These are phyloP conservation scores for Asteroscopus sphinx DNA, from an alignment of 2,888 invertebrate species.

Conservation along the genomic window DNA sequence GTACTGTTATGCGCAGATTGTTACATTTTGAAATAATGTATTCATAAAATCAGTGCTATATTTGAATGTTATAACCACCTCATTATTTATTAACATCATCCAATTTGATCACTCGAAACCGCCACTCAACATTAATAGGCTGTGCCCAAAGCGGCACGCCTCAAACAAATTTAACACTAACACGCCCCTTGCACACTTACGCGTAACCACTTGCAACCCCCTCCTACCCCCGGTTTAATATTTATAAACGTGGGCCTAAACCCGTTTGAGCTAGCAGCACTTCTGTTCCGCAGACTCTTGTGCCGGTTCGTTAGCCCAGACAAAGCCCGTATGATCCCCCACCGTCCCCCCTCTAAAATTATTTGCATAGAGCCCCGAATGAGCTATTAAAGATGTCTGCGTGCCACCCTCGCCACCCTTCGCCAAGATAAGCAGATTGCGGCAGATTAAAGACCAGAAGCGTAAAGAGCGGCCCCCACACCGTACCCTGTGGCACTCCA, in stretches of 20 bases:
- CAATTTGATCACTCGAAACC: constrained; percentile 54
- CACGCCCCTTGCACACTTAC: constrained; percentile 76
- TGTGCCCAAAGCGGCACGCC: constrained; percentile 64
- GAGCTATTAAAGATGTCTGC: constrained; percentile 89
- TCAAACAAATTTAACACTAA: constrained; percentile 68
- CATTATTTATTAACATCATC: constrained; percentile 53
- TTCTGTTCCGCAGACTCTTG: constrained; percentile 86
- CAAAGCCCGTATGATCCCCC: constrained; percentile 88
- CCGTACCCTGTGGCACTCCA: constrained; percentile 72
- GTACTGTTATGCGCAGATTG: background rate
- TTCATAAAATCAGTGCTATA: constrained; percentile 36
- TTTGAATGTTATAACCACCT: constrained; percentile 22
- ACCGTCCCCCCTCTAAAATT: constrained; percentile 80
- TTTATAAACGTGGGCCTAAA: constrained; percentile 83
- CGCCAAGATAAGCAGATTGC: constrained; percentile 87
- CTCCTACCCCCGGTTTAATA: constrained; percentile 77
- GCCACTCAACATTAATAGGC: constrained; percentile 60
- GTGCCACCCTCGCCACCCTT: constrained; percentile 75
- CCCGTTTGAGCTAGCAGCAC: constrained; percentile 83
- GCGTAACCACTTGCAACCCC: constrained; percentile 77
- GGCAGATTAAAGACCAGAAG: constrained; percentile 89
- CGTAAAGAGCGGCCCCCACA: constrained; percentile 79
- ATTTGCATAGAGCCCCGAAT: constrained; percentile 89
- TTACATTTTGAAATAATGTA: constrained; percentile 15
- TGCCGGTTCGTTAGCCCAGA: constrained; percentile 88